Evolutionary conservation across 2,888 invertebrate genomes (phyloP), one percentile per base, ranked within the genome.

Genomic region (Nymphalis c-album): DNA sequence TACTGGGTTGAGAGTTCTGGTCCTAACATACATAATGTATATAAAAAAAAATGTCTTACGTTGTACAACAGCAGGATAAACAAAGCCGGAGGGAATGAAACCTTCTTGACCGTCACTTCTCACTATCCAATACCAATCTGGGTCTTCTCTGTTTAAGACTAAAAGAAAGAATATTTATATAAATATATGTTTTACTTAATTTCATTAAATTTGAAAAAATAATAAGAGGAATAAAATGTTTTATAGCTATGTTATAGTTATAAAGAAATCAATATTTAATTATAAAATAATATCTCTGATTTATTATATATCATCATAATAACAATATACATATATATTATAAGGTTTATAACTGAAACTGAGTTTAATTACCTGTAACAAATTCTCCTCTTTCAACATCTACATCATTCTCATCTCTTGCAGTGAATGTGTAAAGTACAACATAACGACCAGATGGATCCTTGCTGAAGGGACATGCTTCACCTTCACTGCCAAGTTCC

Each of bases 41-140:
- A 1, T 47, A 47, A 31, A 31, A 17, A 47, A 51, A 20, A 20
- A 13, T n/a, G 3, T 31, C 53, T 66, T 76, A 96, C 96, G 91
- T 95, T 95, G 93, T 93, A 90, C 88, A 7, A 91, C 96, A 20
- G 96, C 97, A 0, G 98, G 98, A 91, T 98, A 98, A 0, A 98
- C 97, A 81, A 98, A 98, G 31, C 97, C 97, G 8, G 97, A 96
- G 0, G 98, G 98, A 63, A 98, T 98, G 85, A 98, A 98, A 0
- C 98, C 98, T 87, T 98, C 98, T 77, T 97, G 97, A 0, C 97
- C 97, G 81, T 98, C 97, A 75, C 96, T 96, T 75, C 98, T 94
- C 50, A 97, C 95, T 63, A 98, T 97, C 98, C 98, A 98, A 85
- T 96, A 98, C 98, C 98, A 98, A 86, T 98, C 98, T 0, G 97